Base-by-base conservation (phyloP, 2,113 vertebrate species). In the Tautogolabrus adspersus region DNA sequence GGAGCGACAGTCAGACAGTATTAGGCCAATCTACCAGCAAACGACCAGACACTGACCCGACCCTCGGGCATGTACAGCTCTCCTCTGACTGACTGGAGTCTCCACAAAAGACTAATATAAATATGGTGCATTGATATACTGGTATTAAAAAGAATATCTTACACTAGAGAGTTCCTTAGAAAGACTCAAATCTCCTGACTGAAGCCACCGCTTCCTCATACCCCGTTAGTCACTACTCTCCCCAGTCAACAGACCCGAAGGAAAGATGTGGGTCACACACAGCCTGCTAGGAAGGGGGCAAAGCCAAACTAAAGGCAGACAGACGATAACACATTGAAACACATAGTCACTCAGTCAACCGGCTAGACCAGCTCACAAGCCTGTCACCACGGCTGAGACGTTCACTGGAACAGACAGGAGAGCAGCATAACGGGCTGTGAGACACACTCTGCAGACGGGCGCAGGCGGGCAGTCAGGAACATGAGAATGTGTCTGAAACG, bases 1-100 rank as follows among this genome's bases (percentile, higher is more conserved):
- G 18, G 79, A 85, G 70, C 83, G 84, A 87, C 79, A 85, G 81
- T 79, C 79, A 74, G 73, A 84, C 79, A 85, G 73, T 83, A 90
- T 89, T 73, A 91, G 75, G 73, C 72, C 79, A 44, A 70, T 66
- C 63, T 47, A 66, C 58, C 34, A 70, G 81, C 75, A 66, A 65
- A 34, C 57, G 84, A 77, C 19, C 82, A 82, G 66, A 85, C 57
- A 75, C 56, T 71, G 87, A 85, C 87, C 86, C 74, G 65, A 75
- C 54, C 85, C 86, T 6, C 26, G 63, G 84, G 86, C 83, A 64
- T 47, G 64, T 64, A 52, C 44, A 68, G 57, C 72, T 61, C 67
- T 38, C 57, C 66, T 78, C 44, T 34, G 42, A 65, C 37, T 56
- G 59, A 75, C 78, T 67, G n/a, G 37, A 79, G 44, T 72, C 56